phyloP scores from a whole-genome alignment of 30 jellyfish, hydroid and myxozoan genomes.

The Rhopilema esculentum region DNA sequence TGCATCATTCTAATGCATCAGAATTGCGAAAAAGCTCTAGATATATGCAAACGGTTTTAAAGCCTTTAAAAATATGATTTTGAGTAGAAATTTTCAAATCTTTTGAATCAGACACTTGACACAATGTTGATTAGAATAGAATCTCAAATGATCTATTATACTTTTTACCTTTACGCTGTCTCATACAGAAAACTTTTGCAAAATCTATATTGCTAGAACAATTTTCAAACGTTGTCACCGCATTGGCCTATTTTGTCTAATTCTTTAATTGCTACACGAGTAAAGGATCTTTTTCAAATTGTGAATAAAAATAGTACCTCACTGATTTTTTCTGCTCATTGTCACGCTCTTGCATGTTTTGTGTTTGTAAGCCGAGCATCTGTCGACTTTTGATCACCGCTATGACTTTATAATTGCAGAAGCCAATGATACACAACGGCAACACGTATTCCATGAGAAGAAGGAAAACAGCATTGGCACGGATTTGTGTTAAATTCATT shows the following conservation, averaged over 20 bases:
- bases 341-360: conserved; percentile 9
- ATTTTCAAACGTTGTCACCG: too few relatives aligned
- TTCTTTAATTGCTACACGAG: neutral
- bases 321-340: conserved; percentile 48
- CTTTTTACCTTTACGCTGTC: too few relatives aligned
- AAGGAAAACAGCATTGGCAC: conserved; percentile 8
- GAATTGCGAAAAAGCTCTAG: too few relatives aligned
- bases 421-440: conserved; percentile 40
- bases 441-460: conserved; percentile 24
- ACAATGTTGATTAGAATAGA: too few relatives aligned
- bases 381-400: conserved; percentile 15
- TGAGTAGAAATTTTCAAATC: too few relatives aligned
- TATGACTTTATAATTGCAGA: conserved; percentile 50
- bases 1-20: too few relatives aligned
- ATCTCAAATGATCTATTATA: too few relatives aligned
- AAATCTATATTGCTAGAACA: too few relatives aligned
- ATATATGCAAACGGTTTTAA: too few relatives aligned
- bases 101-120: too few relatives aligned
- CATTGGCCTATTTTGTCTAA: neutral
- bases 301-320: conserved; percentile 1
- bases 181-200: too few relatives aligned
- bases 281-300: neutral
- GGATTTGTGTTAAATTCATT: neutral
- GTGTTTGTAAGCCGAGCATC: neutral
- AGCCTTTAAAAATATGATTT: too few relatives aligned